A percentile compares a stretch with the other conserved stretches of the same genome.
Evolutionary conservation across 2,113 vertebrate species (phyloP).

Genomic region (Chinchilla lanigera): DNA sequence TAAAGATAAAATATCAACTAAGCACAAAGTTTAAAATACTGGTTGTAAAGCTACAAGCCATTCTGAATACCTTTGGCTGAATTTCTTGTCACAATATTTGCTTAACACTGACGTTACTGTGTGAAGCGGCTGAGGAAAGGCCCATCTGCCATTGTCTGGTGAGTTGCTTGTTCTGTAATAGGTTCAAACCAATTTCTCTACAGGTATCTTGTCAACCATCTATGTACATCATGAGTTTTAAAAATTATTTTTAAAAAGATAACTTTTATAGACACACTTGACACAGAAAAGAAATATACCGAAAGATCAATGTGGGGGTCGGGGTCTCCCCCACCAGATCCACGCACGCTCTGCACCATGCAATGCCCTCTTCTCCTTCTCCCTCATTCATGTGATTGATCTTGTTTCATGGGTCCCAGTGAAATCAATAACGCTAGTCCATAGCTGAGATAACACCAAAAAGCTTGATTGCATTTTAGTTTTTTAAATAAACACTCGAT

Average conservation of each 20-base stretch:
- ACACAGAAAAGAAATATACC: not conserved
- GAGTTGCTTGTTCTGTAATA: not conserved
- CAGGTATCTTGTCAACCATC: not conserved
- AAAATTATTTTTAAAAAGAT: not conserved
- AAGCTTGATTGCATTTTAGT: not conserved
- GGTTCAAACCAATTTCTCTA: conserved; percentile 1
- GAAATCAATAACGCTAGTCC: not conserved
- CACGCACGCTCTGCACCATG: no score
- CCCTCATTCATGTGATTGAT: accelerated
- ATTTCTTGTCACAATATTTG: conserved; percentile 19
- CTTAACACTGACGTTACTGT: not conserved
- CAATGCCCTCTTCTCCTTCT: accelerated
- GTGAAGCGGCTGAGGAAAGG: not conserved
- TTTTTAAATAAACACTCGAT: not conserved
- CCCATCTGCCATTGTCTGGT: not conserved
- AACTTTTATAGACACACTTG: not conserved
- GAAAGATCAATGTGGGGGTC: not conserved
- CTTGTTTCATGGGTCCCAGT: not conserved
- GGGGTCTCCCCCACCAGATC: not conserved
- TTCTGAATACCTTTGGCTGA: conserved; percentile 22
- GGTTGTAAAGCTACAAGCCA: conserved; percentile 15
- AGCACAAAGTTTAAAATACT: conserved; percentile 45
- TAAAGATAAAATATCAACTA: conserved; percentile 35
- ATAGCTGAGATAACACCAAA: not conserved
- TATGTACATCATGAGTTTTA: not conserved